Evolutionary conservation across 2,797 vertebrate genomes (phyloP).

Genomic region (Sitta carolinensis): DNA sequence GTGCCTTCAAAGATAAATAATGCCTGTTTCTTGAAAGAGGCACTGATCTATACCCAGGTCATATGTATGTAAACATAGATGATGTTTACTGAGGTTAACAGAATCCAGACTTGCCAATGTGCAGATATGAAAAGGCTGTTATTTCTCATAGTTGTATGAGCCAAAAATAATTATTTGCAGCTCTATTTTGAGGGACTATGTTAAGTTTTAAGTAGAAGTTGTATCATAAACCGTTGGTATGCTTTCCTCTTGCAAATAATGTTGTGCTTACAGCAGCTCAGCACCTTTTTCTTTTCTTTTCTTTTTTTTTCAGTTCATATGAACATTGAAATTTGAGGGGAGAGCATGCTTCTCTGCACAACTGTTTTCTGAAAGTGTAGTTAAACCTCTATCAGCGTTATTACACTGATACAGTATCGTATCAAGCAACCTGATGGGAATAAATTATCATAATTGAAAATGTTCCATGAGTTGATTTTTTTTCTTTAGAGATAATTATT

Average conservation of each 20-base stretch:
- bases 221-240: neutral
- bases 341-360: neutral
- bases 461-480: neutral
- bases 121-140: neutral
- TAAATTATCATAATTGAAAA: neutral
- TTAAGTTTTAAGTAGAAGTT: neutral
- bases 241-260: neutral
- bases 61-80: neutral
- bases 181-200: neutral
- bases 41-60: neutral
- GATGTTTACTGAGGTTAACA: neutral
- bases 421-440: neutral
- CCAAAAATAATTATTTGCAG: neutral
- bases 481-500: neutral
- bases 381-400: neutral
- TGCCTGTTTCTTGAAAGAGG: neutral
- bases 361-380: neutral
- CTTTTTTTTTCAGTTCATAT: constrained; percentile 49
- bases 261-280: neutral
- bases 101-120: neutral
- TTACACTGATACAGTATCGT: neutral
- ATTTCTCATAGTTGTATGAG: neutral
- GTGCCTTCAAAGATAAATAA: neutral
- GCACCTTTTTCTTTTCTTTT: constrained; percentile 15
- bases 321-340: constrained; percentile 1